These are phyloP conservation scores for Fistularia commersonii DNA, from an alignment of 2,797 vertebrate genomes.

Conservation along the genomic window DNA sequence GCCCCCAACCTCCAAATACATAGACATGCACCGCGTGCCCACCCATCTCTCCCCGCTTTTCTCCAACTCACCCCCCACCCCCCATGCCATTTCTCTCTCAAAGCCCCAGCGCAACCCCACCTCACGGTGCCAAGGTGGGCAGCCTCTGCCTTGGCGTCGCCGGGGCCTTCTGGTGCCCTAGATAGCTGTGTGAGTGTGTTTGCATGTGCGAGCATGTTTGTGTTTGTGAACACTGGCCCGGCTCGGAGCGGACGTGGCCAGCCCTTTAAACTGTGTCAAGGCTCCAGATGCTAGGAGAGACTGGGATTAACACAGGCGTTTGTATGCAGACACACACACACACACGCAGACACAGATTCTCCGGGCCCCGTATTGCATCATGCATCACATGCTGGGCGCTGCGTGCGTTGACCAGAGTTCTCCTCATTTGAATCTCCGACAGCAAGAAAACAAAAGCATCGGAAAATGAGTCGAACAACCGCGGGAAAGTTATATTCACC, in stretches of 20 bases:
- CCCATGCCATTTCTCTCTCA: constrained; percentile 68
- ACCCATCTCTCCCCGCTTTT: constrained; percentile 21
- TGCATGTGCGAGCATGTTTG: constrained; percentile 32
- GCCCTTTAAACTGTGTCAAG: constrained; percentile 75
- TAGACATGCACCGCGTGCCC: constrained; percentile 8
- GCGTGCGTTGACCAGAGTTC: constrained; percentile 2
- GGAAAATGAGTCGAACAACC: too few species aligned
- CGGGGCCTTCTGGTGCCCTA: constrained; percentile 81
- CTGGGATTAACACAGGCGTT: constrained; percentile 71
- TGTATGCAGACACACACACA: constrained; percentile 56
- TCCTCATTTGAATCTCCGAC: not conserved
- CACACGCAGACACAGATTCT: constrained; percentile 32
- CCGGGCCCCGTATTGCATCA: constrained; percentile 38
- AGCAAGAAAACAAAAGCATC: constrained; percentile 2
- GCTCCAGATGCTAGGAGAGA: constrained; percentile 79
- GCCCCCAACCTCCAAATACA: constrained; percentile 24
- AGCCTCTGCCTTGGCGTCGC: constrained; percentile 75
- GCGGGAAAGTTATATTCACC: not conserved
- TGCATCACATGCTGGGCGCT: constrained; percentile 9
- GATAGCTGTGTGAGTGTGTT: constrained; percentile 62
- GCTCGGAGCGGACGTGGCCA: constrained; percentile 66
- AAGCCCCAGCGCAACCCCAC: constrained; percentile 67
- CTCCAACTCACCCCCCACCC: constrained; percentile 34
- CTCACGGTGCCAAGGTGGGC: constrained; percentile 78
- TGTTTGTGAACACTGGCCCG: constrained; percentile 55